These are phyloP conservation scores for Anastatus disparis DNA, from an alignment of 1,140 invertebrate species.

Conservation along the genomic window DNA sequence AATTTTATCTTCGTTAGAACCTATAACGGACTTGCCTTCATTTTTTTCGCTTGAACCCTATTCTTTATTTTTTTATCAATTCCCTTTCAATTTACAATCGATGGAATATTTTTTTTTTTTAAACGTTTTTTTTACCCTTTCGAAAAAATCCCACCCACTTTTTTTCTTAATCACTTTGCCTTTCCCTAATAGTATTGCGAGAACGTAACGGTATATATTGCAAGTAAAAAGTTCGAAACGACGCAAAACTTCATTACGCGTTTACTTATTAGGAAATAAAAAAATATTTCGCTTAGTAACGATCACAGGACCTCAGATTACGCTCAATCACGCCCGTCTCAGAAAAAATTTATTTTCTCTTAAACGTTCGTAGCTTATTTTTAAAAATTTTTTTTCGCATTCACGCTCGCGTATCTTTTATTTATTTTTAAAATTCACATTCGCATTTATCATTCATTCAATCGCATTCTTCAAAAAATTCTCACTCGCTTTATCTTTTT, in stretches of 20 bases:
- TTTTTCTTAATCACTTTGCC: slow-evolving; percentile 53
- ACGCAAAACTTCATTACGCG: slow-evolving; percentile 64
- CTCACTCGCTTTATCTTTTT: slow-evolving; percentile 52
- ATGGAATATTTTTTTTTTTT: slow-evolving; percentile 27
- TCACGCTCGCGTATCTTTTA: slow-evolving; percentile 14
- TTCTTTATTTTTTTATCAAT: slow-evolving; percentile 52
- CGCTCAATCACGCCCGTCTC: slow-evolving; percentile 62
- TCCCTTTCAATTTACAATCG: slow-evolving; percentile 29
- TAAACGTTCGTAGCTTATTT: slow-evolving; percentile 37
- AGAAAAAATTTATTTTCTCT: slow-evolving; percentile 47
- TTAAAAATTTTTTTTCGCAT: slow-evolving; percentile 11
- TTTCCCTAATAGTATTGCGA: slow-evolving; percentile 65
- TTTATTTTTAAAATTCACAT: slow-evolving; percentile 34
- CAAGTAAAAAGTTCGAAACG: slow-evolving; percentile 67
- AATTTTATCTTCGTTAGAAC: slow-evolving; percentile 48
- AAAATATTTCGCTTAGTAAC: slow-evolving; percentile 69
- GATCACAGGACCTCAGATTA: slow-evolving; percentile 70
- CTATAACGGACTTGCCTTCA: slow-evolving; percentile 52
- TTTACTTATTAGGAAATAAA: slow-evolving; percentile 67
- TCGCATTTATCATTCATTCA: slow-evolving; percentile 13
- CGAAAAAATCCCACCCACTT: slow-evolving; percentile 38
- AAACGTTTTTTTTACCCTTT: slow-evolving; percentile 18
- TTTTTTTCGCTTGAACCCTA: slow-evolving; percentile 49
- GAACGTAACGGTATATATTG: slow-evolving; percentile 69
- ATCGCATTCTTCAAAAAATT: slow-evolving; percentile 13